phyloP scores from a whole-genome alignment of 1,140 invertebrate species.

The Nixonia krombeini region DNA sequence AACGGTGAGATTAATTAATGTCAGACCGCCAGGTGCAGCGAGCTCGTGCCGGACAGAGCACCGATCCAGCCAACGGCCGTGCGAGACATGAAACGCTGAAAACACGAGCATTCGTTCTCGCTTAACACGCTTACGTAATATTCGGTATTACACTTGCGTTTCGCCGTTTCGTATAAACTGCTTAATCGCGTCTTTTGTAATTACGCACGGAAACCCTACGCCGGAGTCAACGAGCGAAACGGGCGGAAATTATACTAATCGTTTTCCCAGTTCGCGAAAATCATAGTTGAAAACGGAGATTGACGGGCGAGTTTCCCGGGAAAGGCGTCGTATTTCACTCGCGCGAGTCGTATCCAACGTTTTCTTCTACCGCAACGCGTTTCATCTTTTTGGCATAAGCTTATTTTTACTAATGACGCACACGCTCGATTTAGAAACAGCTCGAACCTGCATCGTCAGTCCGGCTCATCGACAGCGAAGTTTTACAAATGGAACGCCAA shows the following conservation, averaged over 20 bases:
- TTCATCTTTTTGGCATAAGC: constrained; percentile 20
- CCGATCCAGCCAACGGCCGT: constrained; percentile 17
- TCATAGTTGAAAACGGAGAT: too few relatives aligned
- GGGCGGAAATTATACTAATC: too few relatives aligned
- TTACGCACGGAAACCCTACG: too few relatives aligned
- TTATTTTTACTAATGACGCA: constrained; percentile 42
- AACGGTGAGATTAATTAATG: constrained; percentile 48
- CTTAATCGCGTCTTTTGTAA: too few relatives aligned
- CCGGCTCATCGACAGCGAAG: constrained; percentile 19
- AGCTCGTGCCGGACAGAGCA: constrained; percentile 27
- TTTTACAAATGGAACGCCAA: constrained; percentile 3
- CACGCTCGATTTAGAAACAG: constrained; percentile 31
- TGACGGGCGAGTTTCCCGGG: too few relatives aligned
- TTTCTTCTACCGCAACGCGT: constrained; percentile 10
- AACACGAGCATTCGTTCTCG: constrained; percentile 15
- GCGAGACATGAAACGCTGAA: constrained; percentile 16
- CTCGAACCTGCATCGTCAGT: constrained; percentile 12
- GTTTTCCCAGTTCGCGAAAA: too few relatives aligned
- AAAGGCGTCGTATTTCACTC: too few relatives aligned
- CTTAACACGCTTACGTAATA: constrained; percentile 13
- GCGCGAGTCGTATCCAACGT: too few relatives aligned
- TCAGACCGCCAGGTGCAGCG: constrained; percentile 30
- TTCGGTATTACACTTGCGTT: too few relatives aligned
- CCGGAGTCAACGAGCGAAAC: too few relatives aligned
- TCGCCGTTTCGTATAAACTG: too few relatives aligned